Evolutionary conservation across 2,888 invertebrate genomes (phyloP).

Genomic region (Pelosia muscerda): DNA sequence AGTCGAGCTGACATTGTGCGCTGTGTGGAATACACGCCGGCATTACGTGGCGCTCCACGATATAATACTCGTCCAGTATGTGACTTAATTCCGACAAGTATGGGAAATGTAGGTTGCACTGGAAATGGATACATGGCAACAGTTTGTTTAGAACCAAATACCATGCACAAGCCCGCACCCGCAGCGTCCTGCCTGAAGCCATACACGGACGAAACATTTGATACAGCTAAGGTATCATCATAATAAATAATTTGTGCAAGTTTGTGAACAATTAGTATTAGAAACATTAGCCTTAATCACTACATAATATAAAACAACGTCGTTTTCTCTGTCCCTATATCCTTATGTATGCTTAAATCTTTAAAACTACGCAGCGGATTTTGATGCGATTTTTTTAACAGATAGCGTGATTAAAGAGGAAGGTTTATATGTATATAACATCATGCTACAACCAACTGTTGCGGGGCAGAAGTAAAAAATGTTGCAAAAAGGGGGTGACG

Average conservation of each 20-base stretch:
- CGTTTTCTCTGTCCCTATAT: too few species aligned
- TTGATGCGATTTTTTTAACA: too few species aligned
- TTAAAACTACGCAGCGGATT: too few species aligned
- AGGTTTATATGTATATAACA: too few species aligned
- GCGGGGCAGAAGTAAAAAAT: too few species aligned
- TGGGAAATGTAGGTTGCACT: conserved; percentile 51
- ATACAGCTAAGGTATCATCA: conserved; percentile 61
- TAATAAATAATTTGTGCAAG: not conserved
- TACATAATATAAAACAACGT: too few species aligned
- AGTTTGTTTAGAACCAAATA: conserved; percentile 87
- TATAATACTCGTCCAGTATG: conserved; percentile 63
- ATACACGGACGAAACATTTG: conserved; percentile 67
- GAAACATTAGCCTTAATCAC: not conserved
- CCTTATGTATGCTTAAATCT: too few species aligned
- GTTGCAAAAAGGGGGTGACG: too few species aligned
- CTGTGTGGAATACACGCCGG: conserved; percentile 79
- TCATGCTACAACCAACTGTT: too few species aligned
- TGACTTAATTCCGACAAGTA: conserved; percentile 72
- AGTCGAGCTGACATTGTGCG: conserved; percentile 82
- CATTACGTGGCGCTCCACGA: conserved; percentile 63
- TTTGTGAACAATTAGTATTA: not conserved
- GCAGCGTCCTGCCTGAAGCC: conserved; percentile 54
- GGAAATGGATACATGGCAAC: conserved; percentile 69
- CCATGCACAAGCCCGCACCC: conserved; percentile 62
- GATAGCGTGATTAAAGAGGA: too few species aligned